phyloP scores from a whole-genome alignment of 2,888 invertebrate genomes.

The Eudemis profundana region DNA sequence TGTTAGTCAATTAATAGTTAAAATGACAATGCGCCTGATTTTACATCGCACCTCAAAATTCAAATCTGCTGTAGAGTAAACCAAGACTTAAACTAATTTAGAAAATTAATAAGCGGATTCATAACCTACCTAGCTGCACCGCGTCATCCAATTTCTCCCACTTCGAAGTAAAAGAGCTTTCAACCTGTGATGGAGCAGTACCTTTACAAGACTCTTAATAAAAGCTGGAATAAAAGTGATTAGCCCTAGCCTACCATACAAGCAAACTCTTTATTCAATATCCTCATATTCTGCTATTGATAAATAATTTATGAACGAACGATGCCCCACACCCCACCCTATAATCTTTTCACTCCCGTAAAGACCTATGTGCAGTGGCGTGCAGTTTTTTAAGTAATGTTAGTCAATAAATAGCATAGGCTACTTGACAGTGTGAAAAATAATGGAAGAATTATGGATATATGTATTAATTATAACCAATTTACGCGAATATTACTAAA shows the following conservation, averaged over 20 bases:
- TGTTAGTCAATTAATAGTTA: neutral
- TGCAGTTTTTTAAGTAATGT: too few relatives aligned
- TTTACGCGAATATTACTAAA: too few relatives aligned
- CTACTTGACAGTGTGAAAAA: too few relatives aligned
- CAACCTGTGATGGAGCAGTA: slow-evolving; percentile 79
- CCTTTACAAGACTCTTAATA: slow-evolving; percentile 69
- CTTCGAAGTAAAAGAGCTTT: slow-evolving; percentile 86
- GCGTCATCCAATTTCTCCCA: slow-evolving; percentile 96
- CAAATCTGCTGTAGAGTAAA: slow-evolving; percentile 36
- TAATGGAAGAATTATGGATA: too few relatives aligned
- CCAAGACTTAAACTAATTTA: neutral
- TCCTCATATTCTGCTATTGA: neutral
- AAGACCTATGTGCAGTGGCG: too few relatives aligned
- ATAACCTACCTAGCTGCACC: slow-evolving; percentile 92
- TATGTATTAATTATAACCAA: too few relatives aligned
- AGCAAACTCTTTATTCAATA: slow-evolving; percentile 30
- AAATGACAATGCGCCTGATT: slow-evolving; percentile 4
- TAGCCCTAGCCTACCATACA: slow-evolving; percentile 68
- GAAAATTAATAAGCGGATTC: slow-evolving; percentile 51
- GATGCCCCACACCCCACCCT: too few relatives aligned
- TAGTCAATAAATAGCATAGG: too few relatives aligned
- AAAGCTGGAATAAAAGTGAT: slow-evolving; percentile 79
- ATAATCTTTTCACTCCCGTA: too few relatives aligned
- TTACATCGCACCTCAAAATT: slow-evolving; percentile 22
- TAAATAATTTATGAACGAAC: too few relatives aligned